Percentiles rank a stretch among this genome's conserved stretches.
Conservation (phyloP, 2,888 invertebrate species). For the Drosophila seclusa region DNA sequence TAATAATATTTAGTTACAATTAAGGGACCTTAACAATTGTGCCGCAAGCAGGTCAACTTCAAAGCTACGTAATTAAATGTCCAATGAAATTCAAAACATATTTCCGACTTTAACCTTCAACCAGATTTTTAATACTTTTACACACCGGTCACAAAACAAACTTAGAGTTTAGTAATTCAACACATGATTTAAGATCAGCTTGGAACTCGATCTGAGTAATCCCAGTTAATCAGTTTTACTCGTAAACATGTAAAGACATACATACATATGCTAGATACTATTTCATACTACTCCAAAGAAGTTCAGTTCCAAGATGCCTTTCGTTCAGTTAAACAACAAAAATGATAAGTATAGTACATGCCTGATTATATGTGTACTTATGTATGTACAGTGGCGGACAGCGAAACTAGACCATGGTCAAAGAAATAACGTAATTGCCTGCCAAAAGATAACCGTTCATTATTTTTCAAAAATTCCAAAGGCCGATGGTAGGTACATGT, state of each 20-base stretch:
- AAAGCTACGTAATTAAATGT: not conserved
- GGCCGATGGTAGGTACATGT: too few species aligned
- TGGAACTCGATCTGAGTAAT: constrained; percentile 15
- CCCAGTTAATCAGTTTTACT: constrained; percentile 10
- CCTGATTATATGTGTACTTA: not conserved
- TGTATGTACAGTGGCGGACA: too few species aligned
- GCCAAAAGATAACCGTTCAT: too few species aligned
- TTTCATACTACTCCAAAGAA: not conserved
- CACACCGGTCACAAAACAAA: not conserved
- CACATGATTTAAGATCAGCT: not conserved
- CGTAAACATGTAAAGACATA: not conserved
- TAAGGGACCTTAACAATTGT: not conserved
- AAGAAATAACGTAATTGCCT: too few species aligned
- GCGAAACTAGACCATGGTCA: too few species aligned
- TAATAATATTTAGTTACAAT: not conserved
- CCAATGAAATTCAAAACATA: not conserved
- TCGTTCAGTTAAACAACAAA: not conserved
- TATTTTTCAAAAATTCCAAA: too few species aligned
- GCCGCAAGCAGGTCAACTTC: not conserved
- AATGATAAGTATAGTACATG: constrained; percentile 20
- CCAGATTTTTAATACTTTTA: not conserved
- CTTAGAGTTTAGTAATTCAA: not conserved
- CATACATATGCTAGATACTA: not conserved
- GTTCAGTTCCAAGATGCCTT: constrained; percentile 12
- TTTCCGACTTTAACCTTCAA: not conserved